Base-by-base conservation (phyloP, 2,113 vertebrate species). In the Zosterops lateralis region DNA sequence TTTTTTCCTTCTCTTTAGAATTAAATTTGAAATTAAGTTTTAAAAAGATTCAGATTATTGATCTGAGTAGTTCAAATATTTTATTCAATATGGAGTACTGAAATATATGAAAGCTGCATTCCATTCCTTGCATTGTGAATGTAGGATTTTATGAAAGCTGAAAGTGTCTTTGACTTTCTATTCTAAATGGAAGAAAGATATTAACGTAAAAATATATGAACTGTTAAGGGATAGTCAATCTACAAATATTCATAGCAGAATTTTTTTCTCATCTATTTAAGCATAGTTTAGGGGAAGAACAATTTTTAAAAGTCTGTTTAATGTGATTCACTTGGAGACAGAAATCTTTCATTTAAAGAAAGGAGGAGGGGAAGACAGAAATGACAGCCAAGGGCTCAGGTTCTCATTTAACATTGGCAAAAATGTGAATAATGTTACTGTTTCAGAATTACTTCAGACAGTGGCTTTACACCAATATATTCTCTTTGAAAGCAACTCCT, bases 161-260 rank as follows among this genome's bases (percentile, higher is more conserved):
- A 51, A 94, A 80, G 28, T 81, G 44, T 71, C 64, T 89, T 93
- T 92, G 68, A 80, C 74, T 95, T 86, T 90, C 54, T 64, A 32
- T 89, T 91, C 68, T 71, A 93, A 93, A 88, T 29, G 90, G 76
- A 89, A 89, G 70, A 73, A 76, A 88, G 38, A n/a, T 93, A 85
- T 88, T 92, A 4, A 77, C 18, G 40, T 86, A 90, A 93, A 84
- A 94, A 91, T 91, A 80, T 84, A 91, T 85, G 54, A 94, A 78
- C 47, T 75, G 64, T 54, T 95, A 88, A 90, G 61, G 78, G 75
- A 86, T 47, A 95, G 31, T 83, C 67, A 79, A 85, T 85, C 75
- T 86, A 76, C 87, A 94, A 71, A 85, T 90, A 90, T 68, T 90
- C 51, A 25, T 90, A 48, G 48, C 47, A 89, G 64, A 83, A 32